Conservation (phyloP, 1,140 invertebrate species). For the Lepidurus packardi region DNA sequence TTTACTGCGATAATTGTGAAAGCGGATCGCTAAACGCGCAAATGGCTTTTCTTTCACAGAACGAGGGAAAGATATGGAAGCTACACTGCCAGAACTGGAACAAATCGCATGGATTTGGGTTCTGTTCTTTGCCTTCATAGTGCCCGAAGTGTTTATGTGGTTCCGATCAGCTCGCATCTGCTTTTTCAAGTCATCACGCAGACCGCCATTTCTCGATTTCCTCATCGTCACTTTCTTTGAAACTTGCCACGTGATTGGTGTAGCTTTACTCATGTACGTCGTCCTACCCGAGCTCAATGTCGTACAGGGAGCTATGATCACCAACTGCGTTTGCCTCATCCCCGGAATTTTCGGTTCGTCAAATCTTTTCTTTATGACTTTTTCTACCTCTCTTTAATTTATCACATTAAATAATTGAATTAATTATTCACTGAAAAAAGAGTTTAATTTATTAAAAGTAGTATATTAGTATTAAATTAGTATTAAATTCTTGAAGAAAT, state of each 20-base stretch:
- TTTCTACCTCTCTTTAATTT: background rate
- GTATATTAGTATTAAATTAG: no score
- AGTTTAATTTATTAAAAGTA: background rate
- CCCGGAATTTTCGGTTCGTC: slow-evolving; percentile 65
- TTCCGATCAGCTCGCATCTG: slow-evolving; percentile 79
- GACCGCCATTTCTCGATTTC: slow-evolving; percentile 57
- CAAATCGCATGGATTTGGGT: slow-evolving; percentile 89
- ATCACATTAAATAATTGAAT: background rate
- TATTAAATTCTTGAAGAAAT: background rate
- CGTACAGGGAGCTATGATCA: slow-evolving; percentile 85
- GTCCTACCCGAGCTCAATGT: slow-evolving; percentile 86
- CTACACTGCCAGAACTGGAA: slow-evolving; percentile 69
- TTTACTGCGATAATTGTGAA: background rate
- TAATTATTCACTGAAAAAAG: background rate
- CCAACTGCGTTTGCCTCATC: slow-evolving; percentile 85
- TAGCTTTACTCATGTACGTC: slow-evolving; percentile 75
- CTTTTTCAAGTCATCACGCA: slow-evolving; percentile 79
- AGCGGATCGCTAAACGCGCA: background rate
- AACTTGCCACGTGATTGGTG: slow-evolving; percentile 75
- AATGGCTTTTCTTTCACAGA: slow-evolving; percentile 50
- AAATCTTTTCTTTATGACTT: background rate
- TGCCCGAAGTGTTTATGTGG: slow-evolving; percentile 79
- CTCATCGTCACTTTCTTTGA: slow-evolving; percentile 71
- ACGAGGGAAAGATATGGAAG: slow-evolving; percentile 73
- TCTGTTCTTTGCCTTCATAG: slow-evolving; percentile 73